Percentiles rank a stretch among this genome's conserved stretches.
Conservation (phyloP, 2,113 vertebrate genomes). For the Carassius gibelio region DNA sequence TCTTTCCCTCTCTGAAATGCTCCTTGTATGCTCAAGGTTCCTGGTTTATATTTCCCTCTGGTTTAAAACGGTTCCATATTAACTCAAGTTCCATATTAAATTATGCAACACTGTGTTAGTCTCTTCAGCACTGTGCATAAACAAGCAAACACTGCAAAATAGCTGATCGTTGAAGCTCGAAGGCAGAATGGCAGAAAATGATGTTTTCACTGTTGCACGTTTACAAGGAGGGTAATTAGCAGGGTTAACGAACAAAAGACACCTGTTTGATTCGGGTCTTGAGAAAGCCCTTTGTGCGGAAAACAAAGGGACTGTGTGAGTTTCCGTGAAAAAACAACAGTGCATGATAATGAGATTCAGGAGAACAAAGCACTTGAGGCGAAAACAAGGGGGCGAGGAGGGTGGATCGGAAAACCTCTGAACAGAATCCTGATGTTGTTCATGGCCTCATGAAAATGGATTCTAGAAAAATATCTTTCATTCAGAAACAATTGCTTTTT, state of each 20-base stretch:
- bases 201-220: slow-evolving; percentile 3
- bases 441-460: slow-evolving; percentile 16
- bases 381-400: slow-evolving; percentile 25
- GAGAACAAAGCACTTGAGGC: slow-evolving; percentile 17
- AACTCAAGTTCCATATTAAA: slow-evolving; percentile 31
- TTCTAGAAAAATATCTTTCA: background rate
- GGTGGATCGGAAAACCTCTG: slow-evolving; percentile 29
- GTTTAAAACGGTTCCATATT: background rate
- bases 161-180: slow-evolving; percentile 11
- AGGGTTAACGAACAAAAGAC: background rate
- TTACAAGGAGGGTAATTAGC: slow-evolving; percentile 30
- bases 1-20: background rate
- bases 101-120: slow-evolving; percentile 19
- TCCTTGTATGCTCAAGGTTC: background rate
- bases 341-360: slow-evolving; percentile 32
- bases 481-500: background rate
- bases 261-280: slow-evolving; percentile 25
- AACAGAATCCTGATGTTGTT: slow-evolving; percentile 39
- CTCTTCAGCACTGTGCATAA: background rate
- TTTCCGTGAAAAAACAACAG: slow-evolving; percentile 17
- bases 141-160: slow-evolving; percentile 24
- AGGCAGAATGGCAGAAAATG: slow-evolving; percentile 14
- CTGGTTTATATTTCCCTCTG: slow-evolving; percentile 5
- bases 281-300: slow-evolving; percentile 1
- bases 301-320: slow-evolving; percentile 19